phyloP scores from a whole-genome alignment of 2,888 invertebrate genomes.

The Pedicia rivosa region DNA sequence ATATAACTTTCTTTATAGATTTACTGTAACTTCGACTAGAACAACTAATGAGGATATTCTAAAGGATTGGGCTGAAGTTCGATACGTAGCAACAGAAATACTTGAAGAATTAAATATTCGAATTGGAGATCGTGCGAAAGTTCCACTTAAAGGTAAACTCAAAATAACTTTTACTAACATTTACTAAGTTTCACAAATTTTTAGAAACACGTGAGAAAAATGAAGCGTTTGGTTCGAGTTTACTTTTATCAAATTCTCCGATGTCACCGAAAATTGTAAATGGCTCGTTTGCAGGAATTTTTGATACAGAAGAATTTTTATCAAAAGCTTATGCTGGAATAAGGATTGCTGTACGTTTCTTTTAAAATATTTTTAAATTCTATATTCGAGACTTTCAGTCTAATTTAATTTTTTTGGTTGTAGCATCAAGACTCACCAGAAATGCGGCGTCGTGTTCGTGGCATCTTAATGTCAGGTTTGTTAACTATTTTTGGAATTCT shows the following conservation, averaged over 20 bases:
- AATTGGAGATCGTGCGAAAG: slow-evolving; percentile 40
- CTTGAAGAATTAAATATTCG: slow-evolving; percentile 44
- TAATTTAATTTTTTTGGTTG: slow-evolving; percentile 5
- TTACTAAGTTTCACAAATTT: background rate
- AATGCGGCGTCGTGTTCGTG: slow-evolving; percentile 70
- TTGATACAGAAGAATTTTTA: slow-evolving; percentile 41
- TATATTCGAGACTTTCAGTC: background rate
- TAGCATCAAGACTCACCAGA: slow-evolving; percentile 39
- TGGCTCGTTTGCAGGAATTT: slow-evolving; percentile 82
- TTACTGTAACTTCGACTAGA: slow-evolving; percentile 82
- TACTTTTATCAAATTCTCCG: slow-evolving; percentile 84
- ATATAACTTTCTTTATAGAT: no score
- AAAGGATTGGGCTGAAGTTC: slow-evolving; percentile 79
- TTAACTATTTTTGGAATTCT: background rate
- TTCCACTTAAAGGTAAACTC: slow-evolving; percentile 71
- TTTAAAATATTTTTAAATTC: background rate
- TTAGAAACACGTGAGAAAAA: slow-evolving; percentile 68
- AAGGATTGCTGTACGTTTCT: slow-evolving; percentile 24
- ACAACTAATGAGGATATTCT: slow-evolving; percentile 61
- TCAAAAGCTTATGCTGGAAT: slow-evolving; percentile 31
- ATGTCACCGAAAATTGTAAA: slow-evolving; percentile 95
- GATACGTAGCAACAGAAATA: slow-evolving; percentile 52
- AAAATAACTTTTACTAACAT: no score
- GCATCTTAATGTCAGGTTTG: slow-evolving; percentile 68
- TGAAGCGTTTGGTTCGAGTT: slow-evolving; percentile 82